Conservation (phyloP, 1,140 invertebrate species). For the Ctenoplectra terminalis region DNA sequence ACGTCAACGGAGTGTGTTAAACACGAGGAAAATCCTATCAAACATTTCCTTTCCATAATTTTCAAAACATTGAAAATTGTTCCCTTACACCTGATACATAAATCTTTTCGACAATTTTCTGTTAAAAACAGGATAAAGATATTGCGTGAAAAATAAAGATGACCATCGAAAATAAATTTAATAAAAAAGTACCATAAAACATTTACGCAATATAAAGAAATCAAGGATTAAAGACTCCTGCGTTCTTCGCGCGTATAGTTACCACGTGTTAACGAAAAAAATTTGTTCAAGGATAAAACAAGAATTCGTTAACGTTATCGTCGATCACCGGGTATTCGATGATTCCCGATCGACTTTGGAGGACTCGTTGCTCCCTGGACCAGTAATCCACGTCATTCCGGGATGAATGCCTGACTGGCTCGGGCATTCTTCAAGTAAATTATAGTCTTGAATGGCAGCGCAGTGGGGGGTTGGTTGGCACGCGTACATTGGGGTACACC, state of each 20-base stretch:
- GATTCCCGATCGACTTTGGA: constrained; percentile 62
- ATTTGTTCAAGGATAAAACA: neutral
- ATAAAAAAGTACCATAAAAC: too few relatives aligned
- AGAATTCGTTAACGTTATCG: constrained; percentile 31
- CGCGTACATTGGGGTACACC: constrained; percentile 80
- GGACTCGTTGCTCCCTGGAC: constrained; percentile 54
- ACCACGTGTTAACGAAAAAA: neutral
- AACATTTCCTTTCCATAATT: neutral
- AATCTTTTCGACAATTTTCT: too few relatives aligned
- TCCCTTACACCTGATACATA: neutral
- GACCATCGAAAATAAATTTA: neutral
- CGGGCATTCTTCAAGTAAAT: constrained; percentile 83
- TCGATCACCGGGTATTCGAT: constrained; percentile 20
- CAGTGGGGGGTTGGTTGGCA: constrained; percentile 82
- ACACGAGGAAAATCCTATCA: neutral
- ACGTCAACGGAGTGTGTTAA: constrained; percentile 7
- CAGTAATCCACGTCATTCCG: constrained; percentile 69
- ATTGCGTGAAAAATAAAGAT: neutral
- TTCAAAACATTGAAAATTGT: neutral
- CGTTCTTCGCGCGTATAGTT: too few relatives aligned
- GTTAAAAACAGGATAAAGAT: too few relatives aligned
- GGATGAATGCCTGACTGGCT: constrained; percentile 70
- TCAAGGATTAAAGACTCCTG: neutral
- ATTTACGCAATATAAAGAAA: too few relatives aligned
- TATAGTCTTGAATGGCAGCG: constrained; percentile 83